Evolutionary conservation across 1,140 invertebrate genomes (phyloP).

Genomic region (Hycleus phaleratus): DNA sequence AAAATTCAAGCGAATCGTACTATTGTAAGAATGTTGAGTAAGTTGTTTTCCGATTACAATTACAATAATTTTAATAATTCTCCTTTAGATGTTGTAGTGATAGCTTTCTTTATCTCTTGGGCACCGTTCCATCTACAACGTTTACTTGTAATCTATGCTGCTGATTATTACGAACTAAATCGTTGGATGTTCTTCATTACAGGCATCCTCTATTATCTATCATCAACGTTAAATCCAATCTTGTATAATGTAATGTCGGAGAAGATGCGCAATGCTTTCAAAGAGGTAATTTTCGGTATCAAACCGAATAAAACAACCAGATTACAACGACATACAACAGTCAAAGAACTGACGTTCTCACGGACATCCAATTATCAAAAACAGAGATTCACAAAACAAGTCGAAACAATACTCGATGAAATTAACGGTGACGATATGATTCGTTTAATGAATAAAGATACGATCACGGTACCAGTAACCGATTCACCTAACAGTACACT

Average conservation of each 20-base stretch:
- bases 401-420: slow-evolving; percentile 9
- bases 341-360: slow-evolving; percentile 1
- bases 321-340: not conserved
- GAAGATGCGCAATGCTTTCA: slow-evolving; percentile 74
- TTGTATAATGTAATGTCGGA: slow-evolving; percentile 87
- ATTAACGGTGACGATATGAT: slow-evolving; percentile 3
- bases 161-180: slow-evolving; percentile 56
- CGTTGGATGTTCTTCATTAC: slow-evolving; percentile 72
- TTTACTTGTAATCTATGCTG: slow-evolving; percentile 61
- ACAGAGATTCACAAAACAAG: slow-evolving; percentile 1
- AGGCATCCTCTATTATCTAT: slow-evolving; percentile 80
- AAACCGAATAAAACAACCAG: slow-evolving; percentile 13
- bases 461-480: too few relatives aligned
- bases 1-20: slow-evolving; percentile 62
- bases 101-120: slow-evolving; percentile 97
- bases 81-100: slow-evolving; percentile 79
- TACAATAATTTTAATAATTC: too few relatives aligned
- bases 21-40: slow-evolving; percentile 77
- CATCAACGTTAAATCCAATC: slow-evolving; percentile 83
- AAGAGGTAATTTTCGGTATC: slow-evolving; percentile 40
- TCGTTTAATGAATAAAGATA: not conserved
- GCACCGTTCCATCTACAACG: slow-evolving; percentile 92
- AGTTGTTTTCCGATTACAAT: slow-evolving; percentile 28
- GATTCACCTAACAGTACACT: too few relatives aligned
- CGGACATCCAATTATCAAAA: slow-evolving; percentile 2